phyloP scores from a whole-genome alignment of 2,113 vertebrate genomes.

The Trochalopteron elliotii region DNA sequence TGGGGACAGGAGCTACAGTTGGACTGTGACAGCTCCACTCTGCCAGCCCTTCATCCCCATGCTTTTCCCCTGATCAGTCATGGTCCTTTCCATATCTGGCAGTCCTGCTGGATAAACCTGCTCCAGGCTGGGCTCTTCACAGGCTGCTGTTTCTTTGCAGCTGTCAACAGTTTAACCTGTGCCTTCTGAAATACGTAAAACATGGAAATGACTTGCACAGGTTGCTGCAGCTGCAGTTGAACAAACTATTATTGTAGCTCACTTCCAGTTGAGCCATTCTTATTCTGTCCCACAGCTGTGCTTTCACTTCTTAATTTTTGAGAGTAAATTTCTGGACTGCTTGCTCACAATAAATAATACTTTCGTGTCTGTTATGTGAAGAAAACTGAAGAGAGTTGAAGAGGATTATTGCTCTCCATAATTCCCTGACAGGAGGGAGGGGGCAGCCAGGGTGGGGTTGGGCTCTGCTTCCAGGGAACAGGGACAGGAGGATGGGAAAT shows the following conservation, averaged over 20 bases:
- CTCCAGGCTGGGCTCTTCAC: not conserved
- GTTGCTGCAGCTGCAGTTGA: not conserved
- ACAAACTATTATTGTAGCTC: not conserved
- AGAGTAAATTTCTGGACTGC: not conserved
- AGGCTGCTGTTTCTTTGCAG: not conserved
- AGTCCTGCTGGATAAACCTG: not conserved
- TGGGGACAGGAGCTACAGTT: rapidly evolving
- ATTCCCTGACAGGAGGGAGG: too few relatives aligned
- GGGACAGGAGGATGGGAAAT: not conserved
- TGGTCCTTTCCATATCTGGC: not conserved
- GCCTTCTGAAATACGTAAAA: not conserved
- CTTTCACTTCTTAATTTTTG: not conserved
- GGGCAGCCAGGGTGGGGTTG: rapidly evolving
- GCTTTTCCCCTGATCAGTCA: not conserved
- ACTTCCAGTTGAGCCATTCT: not conserved
- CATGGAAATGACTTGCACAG: not conserved
- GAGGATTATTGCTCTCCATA: not conserved
- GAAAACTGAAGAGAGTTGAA: not conserved
- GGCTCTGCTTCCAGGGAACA: not conserved
- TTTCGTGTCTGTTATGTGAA: not conserved
- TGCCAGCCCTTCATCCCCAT: not conserved
- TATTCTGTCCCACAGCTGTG: not conserved
- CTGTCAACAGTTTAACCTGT: not conserved
- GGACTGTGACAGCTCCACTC: not conserved
- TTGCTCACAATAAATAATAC: not conserved